Evolutionary conservation across 2,113 vertebrate species (phyloP).

Genomic region (Erpornis zantholeuca): DNA sequence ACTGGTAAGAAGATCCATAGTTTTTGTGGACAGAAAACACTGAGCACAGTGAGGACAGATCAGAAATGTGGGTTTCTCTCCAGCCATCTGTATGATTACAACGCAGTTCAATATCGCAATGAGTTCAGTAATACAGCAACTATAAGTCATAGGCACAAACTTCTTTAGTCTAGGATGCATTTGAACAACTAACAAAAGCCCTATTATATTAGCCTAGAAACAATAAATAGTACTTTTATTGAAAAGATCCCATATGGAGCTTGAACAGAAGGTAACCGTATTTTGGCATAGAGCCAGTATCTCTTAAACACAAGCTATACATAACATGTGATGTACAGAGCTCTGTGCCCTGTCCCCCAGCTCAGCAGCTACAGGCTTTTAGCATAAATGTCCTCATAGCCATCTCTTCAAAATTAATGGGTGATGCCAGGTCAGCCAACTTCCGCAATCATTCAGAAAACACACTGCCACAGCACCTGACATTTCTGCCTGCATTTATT

Average conservation of each 20-base stretch:
- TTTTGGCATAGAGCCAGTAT: background rate
- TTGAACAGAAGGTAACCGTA: slow-evolving; percentile 20
- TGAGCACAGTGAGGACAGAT: slow-evolving; percentile 3
- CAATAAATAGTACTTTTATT: background rate
- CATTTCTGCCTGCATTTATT: background rate
- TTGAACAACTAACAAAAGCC: slow-evolving; percentile 31
- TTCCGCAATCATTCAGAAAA: background rate
- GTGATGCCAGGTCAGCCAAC: background rate
- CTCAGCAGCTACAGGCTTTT: background rate
- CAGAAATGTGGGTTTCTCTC: slow-evolving; percentile 33
- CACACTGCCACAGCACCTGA: background rate
- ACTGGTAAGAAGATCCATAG: background rate
- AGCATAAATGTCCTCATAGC: background rate
- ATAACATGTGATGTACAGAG: background rate
- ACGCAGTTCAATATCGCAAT: background rate
- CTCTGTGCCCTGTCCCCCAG: background rate
- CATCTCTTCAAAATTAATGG: background rate
- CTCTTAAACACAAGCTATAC: background rate
- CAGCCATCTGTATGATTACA: slow-evolving; percentile 2
- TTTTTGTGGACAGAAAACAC: background rate
- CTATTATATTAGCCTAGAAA: background rate
- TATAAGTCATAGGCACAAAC: slow-evolving; percentile 3
- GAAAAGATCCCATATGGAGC: background rate
- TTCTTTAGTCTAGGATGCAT: slow-evolving; percentile 15
- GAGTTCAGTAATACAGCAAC: background rate